Percentiles rank a stretch among this genome's conserved stretches.
These are phyloP conservation scores for Xenopus petersii DNA, from an alignment of 2,797 vertebrate species.

Conservation along the genomic window DNA sequence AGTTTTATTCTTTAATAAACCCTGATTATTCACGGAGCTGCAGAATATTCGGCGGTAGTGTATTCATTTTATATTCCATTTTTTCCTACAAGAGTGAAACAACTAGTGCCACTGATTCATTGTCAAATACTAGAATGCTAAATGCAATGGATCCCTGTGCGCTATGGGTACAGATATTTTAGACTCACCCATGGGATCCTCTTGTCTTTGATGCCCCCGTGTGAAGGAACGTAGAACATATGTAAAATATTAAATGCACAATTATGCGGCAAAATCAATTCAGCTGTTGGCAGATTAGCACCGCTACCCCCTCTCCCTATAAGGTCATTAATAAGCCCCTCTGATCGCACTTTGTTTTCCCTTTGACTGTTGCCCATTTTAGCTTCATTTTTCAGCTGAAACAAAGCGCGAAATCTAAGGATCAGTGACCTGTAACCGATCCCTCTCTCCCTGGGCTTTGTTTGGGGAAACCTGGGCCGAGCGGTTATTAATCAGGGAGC, in stretches of 20 bases:
- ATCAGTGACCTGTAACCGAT: slow-evolving; percentile 36
- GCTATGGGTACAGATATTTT: too few relatives aligned
- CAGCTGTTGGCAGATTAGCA: slow-evolving; percentile 21
- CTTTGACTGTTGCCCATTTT: slow-evolving; percentile 28
- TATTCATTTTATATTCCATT: too few relatives aligned
- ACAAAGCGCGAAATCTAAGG: neutral
- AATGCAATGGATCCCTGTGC: too few relatives aligned
- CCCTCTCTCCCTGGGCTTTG: slow-evolving; percentile 13
- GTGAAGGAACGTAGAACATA: neutral
- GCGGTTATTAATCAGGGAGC: slow-evolving; percentile 22
- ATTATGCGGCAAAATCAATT: neutral
- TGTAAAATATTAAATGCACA: neutral
- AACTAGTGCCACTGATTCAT: too few relatives aligned
- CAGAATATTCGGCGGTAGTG: too few relatives aligned
- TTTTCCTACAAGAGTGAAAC: too few relatives aligned
- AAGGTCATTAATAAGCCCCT: slow-evolving; percentile 18
- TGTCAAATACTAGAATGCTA: too few relatives aligned
- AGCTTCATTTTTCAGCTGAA: slow-evolving; percentile 25
- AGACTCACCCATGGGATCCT: neutral
- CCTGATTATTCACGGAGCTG: too few relatives aligned
- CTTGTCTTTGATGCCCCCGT: neutral
- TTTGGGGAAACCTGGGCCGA: slow-evolving; percentile 34
- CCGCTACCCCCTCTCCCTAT: neutral
- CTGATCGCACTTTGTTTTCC: slow-evolving; percentile 15
- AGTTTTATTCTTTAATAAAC: too few relatives aligned